A percentile compares a stretch with the other conserved stretches of the same genome.
Conservation (phyloP, 2,888 invertebrate species). For the Anodontia alba region DNA sequence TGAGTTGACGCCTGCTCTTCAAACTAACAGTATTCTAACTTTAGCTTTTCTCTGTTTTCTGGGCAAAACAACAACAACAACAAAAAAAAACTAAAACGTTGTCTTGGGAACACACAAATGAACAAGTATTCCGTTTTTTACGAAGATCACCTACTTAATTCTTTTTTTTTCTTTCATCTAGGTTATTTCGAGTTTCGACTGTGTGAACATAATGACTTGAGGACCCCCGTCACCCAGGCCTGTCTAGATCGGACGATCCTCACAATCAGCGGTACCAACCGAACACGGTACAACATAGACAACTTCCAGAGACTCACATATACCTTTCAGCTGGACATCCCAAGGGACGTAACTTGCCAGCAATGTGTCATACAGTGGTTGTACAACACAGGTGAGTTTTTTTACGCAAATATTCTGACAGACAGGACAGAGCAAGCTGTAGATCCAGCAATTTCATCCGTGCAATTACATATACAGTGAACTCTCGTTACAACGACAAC, state of each 20-base stretch:
- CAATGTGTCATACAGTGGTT: slow-evolving; percentile 68
- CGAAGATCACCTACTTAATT: no score
- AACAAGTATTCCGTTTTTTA: no score
- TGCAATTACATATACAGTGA: no score
- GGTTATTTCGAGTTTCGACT: slow-evolving; percentile 80
- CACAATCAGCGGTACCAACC: slow-evolving; percentile 45
- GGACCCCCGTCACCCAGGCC: slow-evolving; percentile 62
- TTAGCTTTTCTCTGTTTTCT: no score
- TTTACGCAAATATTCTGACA: background rate
- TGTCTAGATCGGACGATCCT: slow-evolving; percentile 68
- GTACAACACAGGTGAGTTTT: slow-evolving; percentile 64
- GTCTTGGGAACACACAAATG: no score
- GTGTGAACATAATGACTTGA: slow-evolving; percentile 70
- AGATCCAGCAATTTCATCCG: no score
- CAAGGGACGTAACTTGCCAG: slow-evolving; percentile 49
- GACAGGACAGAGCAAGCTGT: background rate
- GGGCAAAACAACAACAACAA: no score
- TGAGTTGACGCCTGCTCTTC: no score
- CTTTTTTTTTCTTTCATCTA: no score
- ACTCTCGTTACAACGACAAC: no score
- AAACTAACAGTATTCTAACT: no score
- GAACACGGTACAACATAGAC: slow-evolving; percentile 41
- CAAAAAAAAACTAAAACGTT: no score
- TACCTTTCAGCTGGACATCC: slow-evolving; percentile 47
- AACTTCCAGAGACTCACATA: slow-evolving; percentile 13